Conservation (phyloP, 1,140 invertebrate species). For the Aphis gossypii region DNA sequence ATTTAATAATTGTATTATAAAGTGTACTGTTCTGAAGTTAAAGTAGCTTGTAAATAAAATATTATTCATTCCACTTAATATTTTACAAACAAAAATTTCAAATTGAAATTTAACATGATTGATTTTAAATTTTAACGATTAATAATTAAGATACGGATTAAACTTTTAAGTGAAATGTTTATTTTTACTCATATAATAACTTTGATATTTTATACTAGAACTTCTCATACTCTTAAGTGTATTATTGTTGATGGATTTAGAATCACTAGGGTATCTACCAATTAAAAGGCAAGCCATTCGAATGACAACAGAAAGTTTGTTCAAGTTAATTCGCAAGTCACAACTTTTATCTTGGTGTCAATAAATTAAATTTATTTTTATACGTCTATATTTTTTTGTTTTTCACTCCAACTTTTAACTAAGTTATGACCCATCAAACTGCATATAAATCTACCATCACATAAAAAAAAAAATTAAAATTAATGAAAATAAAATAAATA, state of each 20-base stretch:
- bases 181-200: neutral
- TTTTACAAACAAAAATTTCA: neutral
- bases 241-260: conserved; percentile 33
- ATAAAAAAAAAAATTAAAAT: too few relatives aligned
- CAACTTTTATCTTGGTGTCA: conserved; percentile 40
- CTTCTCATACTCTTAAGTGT: conserved; percentile 24
- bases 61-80: neutral
- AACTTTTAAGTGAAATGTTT: conserved; percentile 5
- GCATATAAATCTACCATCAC: neutral
- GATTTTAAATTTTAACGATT: neutral
- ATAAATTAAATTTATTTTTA: conserved; percentile 50
- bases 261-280: conserved; percentile 23
- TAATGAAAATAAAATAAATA: neutral
- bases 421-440: neutral
- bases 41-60: neutral
- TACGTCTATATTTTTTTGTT: neutral
- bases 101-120: neutral
- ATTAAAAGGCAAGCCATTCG: neutral
- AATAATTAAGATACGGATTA: neutral
- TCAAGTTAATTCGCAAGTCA: conserved; percentile 45
- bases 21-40: neutral
- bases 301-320: conserved; percentile 18
- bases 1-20: neutral
- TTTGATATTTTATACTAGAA: conserved; percentile 30
- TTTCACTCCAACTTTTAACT: neutral